Base-by-base conservation (phyloP, 2,888 invertebrate genomes). In the Hemaris fuciformis region DNA sequence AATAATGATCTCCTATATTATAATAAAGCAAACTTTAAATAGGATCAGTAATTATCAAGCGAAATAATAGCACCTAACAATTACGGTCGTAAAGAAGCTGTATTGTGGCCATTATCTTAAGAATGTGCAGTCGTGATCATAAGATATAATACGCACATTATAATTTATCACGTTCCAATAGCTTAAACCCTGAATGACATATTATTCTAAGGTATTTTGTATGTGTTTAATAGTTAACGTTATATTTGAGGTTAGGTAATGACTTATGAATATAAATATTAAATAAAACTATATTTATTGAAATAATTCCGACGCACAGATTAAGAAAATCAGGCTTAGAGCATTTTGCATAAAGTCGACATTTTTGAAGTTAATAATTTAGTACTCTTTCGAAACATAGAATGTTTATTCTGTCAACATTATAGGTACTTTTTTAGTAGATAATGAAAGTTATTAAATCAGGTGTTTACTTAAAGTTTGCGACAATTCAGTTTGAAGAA, bases 121-220 rank as follows among this genome's bases (percentile, higher is more conserved):
- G 42, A 69, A 64, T 66, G 46, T 34, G 27, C 31, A 46, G 41
- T 13, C 48, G 5, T 59, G 45, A 41, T 31, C 62, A 45, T 45
- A 38, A 41, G 25, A 41, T 31, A 65, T 59, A 62, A 66, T 56
- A 56, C 38, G 60, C 61, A 62, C 63, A 68, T 67, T 53, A 31
- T 31, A 20, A 18, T 71, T 48, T 57, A 20, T 57, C n/a, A 68
- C 69, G 68, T 70, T 72, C 62, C 60, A 65, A 46, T 53, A 59
- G 22, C 53, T 63, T 31, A 25, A 10, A 46, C 60, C 48, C 60
- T 18, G 66, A 64, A 65, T 62, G 58, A 59, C n/a, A 22, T 20
- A 27, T 46, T 45, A 63, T 61, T 60, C 15, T 56, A 23, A 10
- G 46, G 13, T 10, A 56, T 34, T 56, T 57, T 38, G 43, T 60